Conservation (phyloP, 2,113 vertebrate species). For the Geothlypis trichas region DNA sequence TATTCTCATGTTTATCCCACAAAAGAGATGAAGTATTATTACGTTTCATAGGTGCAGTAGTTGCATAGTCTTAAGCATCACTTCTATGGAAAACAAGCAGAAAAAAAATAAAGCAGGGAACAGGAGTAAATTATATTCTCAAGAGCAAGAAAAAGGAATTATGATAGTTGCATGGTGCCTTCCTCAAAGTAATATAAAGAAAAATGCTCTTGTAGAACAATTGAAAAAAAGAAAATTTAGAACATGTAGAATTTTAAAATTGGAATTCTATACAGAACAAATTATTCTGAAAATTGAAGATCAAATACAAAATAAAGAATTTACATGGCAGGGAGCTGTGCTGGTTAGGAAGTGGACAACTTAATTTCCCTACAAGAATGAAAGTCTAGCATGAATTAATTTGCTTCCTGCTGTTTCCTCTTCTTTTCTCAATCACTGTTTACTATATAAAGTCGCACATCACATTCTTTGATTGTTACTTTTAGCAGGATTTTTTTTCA, state of each 20-base stretch:
- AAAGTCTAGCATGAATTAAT: constrained; percentile 74
- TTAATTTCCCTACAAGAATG: constrained; percentile 70
- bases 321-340: neutral
- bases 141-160: neutral
- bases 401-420: constrained; percentile 66
- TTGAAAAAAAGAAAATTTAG: neutral
- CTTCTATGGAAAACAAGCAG: neutral
- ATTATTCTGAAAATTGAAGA: constrained; percentile 25
- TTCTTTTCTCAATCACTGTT: constrained; percentile 72
- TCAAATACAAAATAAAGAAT: neutral
- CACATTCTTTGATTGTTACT: constrained; percentile 70
- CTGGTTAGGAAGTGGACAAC: constrained; percentile 67
- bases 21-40: neutral
- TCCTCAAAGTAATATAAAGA: neutral
- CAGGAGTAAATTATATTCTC: neutral
- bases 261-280: neutral
- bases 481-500: constrained; percentile 63
- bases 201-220: neutral
- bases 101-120: neutral
- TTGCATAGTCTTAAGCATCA: neutral
- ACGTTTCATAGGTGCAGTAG: neutral
- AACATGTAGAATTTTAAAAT: neutral
- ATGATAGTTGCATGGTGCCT: neutral
- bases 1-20: neutral
- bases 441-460: constrained; percentile 68